Evolutionary conservation across 2,113 vertebrate genomes (phyloP).

Genomic region (Tauraco erythrolophus): DNA sequence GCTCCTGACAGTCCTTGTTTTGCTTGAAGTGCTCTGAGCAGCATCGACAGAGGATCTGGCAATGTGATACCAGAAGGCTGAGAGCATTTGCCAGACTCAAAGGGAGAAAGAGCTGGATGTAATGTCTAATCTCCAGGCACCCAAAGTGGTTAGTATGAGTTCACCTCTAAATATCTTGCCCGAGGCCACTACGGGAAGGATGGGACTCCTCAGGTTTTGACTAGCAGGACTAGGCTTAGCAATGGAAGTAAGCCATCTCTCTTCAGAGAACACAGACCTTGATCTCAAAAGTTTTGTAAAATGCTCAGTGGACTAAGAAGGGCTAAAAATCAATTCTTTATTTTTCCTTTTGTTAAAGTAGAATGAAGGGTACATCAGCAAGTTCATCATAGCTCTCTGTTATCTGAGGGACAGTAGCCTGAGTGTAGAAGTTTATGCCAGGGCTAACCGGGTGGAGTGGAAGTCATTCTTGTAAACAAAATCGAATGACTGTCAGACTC

Average conservation of each 20-base stretch:
- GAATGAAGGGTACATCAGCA: neutral
- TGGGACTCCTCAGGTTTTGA: neutral
- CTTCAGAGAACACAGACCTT: neutral
- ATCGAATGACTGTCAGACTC: neutral
- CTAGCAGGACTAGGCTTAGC: neutral
- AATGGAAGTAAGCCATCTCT: neutral
- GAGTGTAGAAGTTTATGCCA: neutral
- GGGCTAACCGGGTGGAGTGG: neutral
- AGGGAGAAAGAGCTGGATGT: neutral
- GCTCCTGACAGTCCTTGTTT: neutral
- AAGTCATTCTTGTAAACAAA: neutral
- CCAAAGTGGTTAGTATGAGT: neutral
- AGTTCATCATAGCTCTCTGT: neutral
- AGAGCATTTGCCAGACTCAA: neutral
- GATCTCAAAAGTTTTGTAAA: neutral
- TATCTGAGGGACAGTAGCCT: neutral
- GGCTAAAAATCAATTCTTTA: neutral
- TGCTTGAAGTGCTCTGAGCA: conserved; percentile 1
- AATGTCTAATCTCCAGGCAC: neutral
- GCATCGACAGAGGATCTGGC: neutral
- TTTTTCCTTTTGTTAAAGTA: neutral
- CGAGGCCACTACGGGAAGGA: neutral
- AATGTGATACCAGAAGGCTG: neutral
- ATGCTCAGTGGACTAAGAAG: neutral
- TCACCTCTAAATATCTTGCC: neutral